Evolutionary conservation across 2,113 vertebrate genomes (phyloP).

Genomic region (Melospiza georgiana): DNA sequence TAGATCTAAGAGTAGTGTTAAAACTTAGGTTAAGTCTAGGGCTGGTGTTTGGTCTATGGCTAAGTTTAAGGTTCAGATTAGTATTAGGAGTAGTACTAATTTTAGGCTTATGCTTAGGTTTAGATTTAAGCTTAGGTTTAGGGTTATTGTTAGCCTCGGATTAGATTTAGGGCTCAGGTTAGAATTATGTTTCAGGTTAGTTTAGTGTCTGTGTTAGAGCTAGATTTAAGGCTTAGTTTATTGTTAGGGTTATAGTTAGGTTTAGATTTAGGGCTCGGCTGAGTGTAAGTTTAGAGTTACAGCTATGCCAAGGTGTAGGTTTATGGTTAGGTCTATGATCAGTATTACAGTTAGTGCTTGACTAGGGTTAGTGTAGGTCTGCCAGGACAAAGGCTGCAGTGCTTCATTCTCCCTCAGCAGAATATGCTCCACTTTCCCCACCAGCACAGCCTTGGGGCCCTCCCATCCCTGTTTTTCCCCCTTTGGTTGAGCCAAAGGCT

Average conservation of each 20-base stretch:
- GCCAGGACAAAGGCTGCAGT: neutral
- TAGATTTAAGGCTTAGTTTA: neutral
- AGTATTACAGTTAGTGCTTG: fast-evolving
- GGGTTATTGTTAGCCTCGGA: fast-evolving
- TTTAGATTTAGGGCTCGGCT: neutral
- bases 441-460: neutral
- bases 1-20: neutral
- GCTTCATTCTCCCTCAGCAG: neutral
- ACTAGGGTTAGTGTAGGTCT: neutral
- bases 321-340: neutral
- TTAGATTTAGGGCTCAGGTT: neutral
- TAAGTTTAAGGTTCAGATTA: neutral
- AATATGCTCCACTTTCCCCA: neutral
- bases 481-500: fast-evolving
- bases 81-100: neutral
- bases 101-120: neutral
- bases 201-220: neutral
- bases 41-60: fast-evolving
- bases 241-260: too few species aligned
- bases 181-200: neutral
- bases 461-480: neutral
- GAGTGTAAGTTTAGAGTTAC: neutral
- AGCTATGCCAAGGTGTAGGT: neutral
- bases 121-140: neutral
- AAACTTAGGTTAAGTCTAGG: neutral